A percentile compares a stretch with the other conserved stretches of the same genome.
Conservation (phyloP, 2,113 vertebrate species). For the Coracopsis vasa region DNA sequence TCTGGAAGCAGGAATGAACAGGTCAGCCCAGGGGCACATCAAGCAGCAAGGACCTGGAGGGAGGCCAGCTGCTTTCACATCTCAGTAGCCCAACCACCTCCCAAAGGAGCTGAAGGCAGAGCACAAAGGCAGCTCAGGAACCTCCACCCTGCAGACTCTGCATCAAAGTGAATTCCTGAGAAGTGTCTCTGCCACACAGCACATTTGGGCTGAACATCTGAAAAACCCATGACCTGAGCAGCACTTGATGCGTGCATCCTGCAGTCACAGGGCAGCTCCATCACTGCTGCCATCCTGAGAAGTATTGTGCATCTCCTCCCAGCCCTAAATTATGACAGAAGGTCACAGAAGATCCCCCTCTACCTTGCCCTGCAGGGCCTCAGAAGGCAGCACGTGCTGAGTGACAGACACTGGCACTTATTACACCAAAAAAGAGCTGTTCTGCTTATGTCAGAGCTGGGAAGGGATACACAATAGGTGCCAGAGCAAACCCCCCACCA, state of each 20-base stretch:
- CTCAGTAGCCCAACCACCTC: neutral
- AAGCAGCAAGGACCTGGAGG: neutral
- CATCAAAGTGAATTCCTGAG: neutral
- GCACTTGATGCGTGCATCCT: neutral
- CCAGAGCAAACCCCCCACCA: neutral
- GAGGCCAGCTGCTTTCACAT: neutral
- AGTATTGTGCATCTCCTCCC: neutral
- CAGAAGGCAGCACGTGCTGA: neutral
- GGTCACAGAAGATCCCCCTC: neutral
- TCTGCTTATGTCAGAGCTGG: neutral
- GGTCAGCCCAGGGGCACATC: neutral
- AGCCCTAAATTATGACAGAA: neutral
- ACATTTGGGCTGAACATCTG: neutral
- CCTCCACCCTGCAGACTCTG: neutral
- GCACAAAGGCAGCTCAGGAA: neutral
- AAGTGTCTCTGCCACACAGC: accelerated
- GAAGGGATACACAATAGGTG: neutral
- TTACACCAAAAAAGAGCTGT: neutral
- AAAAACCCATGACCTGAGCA: neutral
- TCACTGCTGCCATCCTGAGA: neutral
- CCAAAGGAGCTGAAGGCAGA: neutral
- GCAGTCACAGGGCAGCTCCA: neutral
- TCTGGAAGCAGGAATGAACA: constrained; percentile 76
- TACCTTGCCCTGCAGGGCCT: neutral
- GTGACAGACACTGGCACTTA: neutral